A percentile compares a stretch with the other conserved stretches of the same genome.
phyloP scores from a whole-genome alignment of 2,888 invertebrate species.

The Rhyacophila evoluta region DNA sequence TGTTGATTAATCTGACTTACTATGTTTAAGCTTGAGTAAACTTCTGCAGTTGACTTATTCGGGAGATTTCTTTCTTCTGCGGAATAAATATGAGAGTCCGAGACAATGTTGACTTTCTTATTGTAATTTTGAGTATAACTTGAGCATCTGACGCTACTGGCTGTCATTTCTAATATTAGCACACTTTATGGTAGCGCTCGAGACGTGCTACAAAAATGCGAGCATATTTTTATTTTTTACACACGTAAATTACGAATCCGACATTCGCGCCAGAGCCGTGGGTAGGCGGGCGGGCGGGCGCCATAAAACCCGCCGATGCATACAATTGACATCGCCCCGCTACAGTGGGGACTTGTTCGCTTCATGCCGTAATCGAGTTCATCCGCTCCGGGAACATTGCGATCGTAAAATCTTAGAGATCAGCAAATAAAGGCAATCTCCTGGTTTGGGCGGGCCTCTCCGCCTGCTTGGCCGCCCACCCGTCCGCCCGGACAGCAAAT shows the following conservation, averaged over 20 bases:
- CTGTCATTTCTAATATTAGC: neutral
- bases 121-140: too few species aligned
- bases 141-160: neutral
- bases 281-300: neutral
- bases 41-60: too few species aligned
- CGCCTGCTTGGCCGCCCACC: neutral
- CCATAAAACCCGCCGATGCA: constrained; percentile 46
- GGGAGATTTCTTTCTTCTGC: too few species aligned
- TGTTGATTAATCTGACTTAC: too few species aligned
- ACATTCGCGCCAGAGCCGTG: neutral
- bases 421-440: constrained; percentile 45
- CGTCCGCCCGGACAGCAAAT: constrained; percentile 4
- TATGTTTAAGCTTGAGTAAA: too few species aligned
- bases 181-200: neutral
- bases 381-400: constrained; percentile 39
- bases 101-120: too few species aligned
- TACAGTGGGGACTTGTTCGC: constrained; percentile 36
- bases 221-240: constrained; percentile 8
- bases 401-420: constrained; percentile 48
- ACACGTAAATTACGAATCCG: constrained; percentile 38
- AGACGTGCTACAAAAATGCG: constrained; percentile 3
- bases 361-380: constrained; percentile 41
- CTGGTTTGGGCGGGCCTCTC: neutral
- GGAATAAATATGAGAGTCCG: too few species aligned
- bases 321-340: constrained; percentile 42